Evolutionary conservation across 2,888 invertebrate species (phyloP).

Genomic region (Agrilus biguttatus): DNA sequence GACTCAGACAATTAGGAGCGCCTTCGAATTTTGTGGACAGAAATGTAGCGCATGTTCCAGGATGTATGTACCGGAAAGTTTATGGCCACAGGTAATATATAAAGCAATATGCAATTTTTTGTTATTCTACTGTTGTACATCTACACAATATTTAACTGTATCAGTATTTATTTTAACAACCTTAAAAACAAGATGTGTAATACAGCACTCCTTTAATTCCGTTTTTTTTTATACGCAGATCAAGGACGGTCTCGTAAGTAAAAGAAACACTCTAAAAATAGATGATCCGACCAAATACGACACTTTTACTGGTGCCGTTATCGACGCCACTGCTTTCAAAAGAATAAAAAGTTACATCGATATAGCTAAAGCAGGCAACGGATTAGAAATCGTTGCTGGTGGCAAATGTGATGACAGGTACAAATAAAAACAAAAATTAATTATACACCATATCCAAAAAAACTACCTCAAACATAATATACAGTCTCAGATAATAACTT

Average conservation of each 20-base stretch:
- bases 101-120: too few relatives aligned
- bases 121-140: too few relatives aligned
- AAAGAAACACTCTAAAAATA: conserved; percentile 61
- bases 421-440: too few relatives aligned
- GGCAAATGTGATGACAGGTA: conserved; percentile 62
- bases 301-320: conserved; percentile 87
- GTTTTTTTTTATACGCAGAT: conserved; percentile 32
- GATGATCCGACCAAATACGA: conserved; percentile 74
- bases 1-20: conserved; percentile 70
- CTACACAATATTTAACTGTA: too few relatives aligned
- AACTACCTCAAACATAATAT: too few relatives aligned
- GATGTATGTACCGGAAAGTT: conserved; percentile 83
- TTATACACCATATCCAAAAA: too few relatives aligned
- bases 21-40: conserved; percentile 95
- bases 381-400: conserved; percentile 71
- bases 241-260: conserved; percentile 54
- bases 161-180: too few relatives aligned
- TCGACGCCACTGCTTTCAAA: conserved; percentile 84
- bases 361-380: conserved; percentile 60
- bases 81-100: conserved; percentile 52
- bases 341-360: conserved; percentile 83
- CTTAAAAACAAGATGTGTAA: too few relatives aligned
- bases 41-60: conserved; percentile 99
- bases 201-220: too few relatives aligned
- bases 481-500: too few relatives aligned